Evolutionary conservation across 92 coral and sea anemone genomes (phyloP).

Genomic region (Metridium senile): DNA sequence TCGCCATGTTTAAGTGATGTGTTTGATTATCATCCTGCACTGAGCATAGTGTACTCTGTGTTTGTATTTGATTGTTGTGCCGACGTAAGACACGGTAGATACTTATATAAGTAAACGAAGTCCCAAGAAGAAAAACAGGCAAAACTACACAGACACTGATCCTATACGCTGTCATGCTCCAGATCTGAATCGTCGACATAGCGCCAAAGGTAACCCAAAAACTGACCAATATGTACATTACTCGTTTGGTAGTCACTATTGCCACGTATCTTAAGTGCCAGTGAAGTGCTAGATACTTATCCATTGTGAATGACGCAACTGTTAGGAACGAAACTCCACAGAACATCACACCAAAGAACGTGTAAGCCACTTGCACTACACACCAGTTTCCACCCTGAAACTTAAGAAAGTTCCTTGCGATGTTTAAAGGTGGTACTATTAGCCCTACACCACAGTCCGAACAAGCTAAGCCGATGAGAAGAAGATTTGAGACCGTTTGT

Average conservation of each 20-base stretch:
- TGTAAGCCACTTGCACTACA: constrained; percentile 30
- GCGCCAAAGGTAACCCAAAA: constrained; percentile 51
- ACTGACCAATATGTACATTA: constrained; percentile 21
- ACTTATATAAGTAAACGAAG: constrained; percentile 42
- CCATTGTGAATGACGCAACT: constrained; percentile 52
- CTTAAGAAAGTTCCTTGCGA: constrained; percentile 28
- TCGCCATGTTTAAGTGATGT: constrained; percentile 17
- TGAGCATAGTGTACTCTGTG: background rate
- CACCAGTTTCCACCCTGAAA: constrained; percentile 34
- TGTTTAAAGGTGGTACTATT: constrained; percentile 31
- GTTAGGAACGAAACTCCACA: constrained; percentile 57
- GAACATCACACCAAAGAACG: constrained; percentile 52
- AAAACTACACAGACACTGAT: constrained; percentile 44
- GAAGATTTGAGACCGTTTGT: constrained; percentile 33
- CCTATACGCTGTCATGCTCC: constrained; percentile 56
- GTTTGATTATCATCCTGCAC: background rate
- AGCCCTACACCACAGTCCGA: constrained; percentile 45
- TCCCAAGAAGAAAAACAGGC: constrained; percentile 41
- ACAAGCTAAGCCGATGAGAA: constrained; percentile 31
- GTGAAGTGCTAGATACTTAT: constrained; percentile 52
- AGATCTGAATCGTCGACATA: constrained; percentile 43
- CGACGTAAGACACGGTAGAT: constrained; percentile 47
- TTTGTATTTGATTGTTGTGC: constrained; percentile 44
- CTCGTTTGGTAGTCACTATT: constrained; percentile 39
- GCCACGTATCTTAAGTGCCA: constrained; percentile 45